A percentile compares a stretch with the other conserved stretches of the same genome.
Evolutionary conservation across 1,140 invertebrate species (phyloP).

Genomic region (Neodiprion pinetum): DNA sequence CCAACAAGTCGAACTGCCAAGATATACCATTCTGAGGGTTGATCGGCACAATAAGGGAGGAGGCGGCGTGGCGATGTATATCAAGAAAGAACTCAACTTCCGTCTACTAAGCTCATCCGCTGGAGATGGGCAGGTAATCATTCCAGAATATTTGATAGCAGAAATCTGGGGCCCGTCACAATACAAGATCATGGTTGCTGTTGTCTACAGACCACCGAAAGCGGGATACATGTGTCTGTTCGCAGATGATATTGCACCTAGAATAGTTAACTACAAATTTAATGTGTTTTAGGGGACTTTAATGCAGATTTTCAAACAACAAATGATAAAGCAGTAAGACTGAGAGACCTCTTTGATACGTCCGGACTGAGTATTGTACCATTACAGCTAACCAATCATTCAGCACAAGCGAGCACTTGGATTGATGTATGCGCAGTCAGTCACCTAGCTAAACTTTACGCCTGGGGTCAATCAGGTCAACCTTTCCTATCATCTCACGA

Average conservation of each 20-base stretch:
- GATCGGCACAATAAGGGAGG: neutral
- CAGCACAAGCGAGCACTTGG: conserved; percentile 4
- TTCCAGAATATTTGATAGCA: neutral
- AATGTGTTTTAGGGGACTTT: conserved; percentile 5
- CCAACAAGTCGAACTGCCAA: neutral
- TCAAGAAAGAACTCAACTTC: neutral
- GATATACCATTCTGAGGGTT: neutral
- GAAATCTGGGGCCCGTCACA: neutral
- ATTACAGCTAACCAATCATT: conserved; percentile 14
- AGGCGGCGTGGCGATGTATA: conserved; percentile 2
- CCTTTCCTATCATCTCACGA: conserved; percentile 15
- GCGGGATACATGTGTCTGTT: neutral
- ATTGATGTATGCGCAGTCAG: neutral
- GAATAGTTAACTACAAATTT: neutral
- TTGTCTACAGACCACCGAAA: neutral
- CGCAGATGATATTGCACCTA: neutral
- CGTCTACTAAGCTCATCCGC: neutral
- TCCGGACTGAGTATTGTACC: conserved; percentile 6
- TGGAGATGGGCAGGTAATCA: no score
- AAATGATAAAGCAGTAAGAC: neutral
- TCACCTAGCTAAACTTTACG: neutral
- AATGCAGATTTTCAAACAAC: neutral
- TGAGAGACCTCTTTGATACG: neutral
- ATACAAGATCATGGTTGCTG: neutral
- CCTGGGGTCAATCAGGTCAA: conserved; percentile 7